A percentile compares a stretch with the other conserved stretches of the same genome.
Conservation (phyloP, 2,888 invertebrate genomes). For the Drosophila macrospina region DNA sequence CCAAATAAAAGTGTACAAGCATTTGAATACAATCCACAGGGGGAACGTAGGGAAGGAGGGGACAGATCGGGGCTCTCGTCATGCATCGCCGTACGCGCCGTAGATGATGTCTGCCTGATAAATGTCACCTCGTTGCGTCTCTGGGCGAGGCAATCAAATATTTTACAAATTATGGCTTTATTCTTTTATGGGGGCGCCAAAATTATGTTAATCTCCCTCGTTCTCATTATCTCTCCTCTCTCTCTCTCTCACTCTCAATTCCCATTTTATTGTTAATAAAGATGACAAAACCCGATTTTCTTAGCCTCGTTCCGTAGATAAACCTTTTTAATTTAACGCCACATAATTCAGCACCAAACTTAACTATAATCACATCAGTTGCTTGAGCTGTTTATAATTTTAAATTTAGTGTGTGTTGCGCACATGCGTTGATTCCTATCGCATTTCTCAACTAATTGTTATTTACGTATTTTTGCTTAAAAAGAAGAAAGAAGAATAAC, state of each 20-base stretch:
- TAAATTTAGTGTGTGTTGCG: constrained; percentile 36
- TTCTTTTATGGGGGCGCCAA: constrained; percentile 64
- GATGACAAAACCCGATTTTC: constrained; percentile 45
- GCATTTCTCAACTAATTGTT: constrained; percentile 33
- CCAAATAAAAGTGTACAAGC: constrained; percentile 4
- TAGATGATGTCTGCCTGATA: constrained; percentile 63
- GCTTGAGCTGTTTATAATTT: constrained; percentile 10
- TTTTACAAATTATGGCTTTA: constrained; percentile 67
- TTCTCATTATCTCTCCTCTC: background rate
- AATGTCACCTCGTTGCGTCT: constrained; percentile 50
- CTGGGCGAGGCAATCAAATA: constrained; percentile 71
- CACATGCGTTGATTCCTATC: constrained; percentile 21
- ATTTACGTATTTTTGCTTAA: constrained; percentile 30
- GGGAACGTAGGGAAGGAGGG: background rate
- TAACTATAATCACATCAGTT: constrained; percentile 3
- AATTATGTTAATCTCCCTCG: constrained; percentile 54
- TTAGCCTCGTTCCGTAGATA: constrained; percentile 30
- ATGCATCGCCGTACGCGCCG: constrained; percentile 51
- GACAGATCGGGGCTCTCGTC: constrained; percentile 14
- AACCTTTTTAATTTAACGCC: constrained; percentile 63
- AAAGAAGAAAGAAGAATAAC: background rate
- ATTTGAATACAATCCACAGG: constrained; percentile 2
- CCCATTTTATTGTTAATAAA: constrained; percentile 41
- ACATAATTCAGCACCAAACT: constrained; percentile 35
- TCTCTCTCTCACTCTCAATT: background rate